Evolutionary conservation across 2,888 invertebrate species (phyloP).

Genomic region (Cybosia mesomella): DNA sequence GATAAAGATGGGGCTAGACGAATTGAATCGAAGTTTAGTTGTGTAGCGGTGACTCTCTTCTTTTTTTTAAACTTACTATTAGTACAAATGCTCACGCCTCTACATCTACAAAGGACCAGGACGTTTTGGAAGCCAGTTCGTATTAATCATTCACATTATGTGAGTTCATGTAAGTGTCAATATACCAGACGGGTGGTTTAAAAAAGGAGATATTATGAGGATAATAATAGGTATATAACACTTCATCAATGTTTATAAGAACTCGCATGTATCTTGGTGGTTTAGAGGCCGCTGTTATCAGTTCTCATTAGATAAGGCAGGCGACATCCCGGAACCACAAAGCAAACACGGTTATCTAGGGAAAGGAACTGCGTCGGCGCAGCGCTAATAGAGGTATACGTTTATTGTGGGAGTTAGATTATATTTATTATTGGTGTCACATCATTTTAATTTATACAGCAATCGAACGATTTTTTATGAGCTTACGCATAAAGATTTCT

Average conservation of each 20-base stretch:
- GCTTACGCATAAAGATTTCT: not conserved
- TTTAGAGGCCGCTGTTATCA: constrained; percentile 60
- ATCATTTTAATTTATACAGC: not conserved
- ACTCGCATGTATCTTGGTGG: constrained; percentile 33
- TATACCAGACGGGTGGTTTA: not conserved
- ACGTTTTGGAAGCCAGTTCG: no score
- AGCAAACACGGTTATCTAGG: constrained; percentile 69
- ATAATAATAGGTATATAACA: constrained; percentile 22
- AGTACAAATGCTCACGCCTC: no score
- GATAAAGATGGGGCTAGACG: no score
- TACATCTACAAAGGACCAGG: no score
- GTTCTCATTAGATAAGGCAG: constrained; percentile 68
- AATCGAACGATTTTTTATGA: not conserved
- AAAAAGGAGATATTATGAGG: not conserved
- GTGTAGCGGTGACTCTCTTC: no score
- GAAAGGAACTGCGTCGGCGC: constrained; percentile 48
- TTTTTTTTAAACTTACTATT: no score
- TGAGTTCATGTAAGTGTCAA: no score
- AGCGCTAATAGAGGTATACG: constrained; percentile 18
- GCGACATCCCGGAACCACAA: constrained; percentile 73
- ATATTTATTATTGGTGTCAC: not conserved
- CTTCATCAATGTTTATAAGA: constrained; percentile 33
- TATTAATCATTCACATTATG: no score
- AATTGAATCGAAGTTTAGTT: no score
- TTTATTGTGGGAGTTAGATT: constrained; percentile 1